Percentiles rank a stretch among this genome's conserved stretches.
Conservation (phyloP, 2,113 vertebrate species). For the Toxotes chatareus region DNA sequence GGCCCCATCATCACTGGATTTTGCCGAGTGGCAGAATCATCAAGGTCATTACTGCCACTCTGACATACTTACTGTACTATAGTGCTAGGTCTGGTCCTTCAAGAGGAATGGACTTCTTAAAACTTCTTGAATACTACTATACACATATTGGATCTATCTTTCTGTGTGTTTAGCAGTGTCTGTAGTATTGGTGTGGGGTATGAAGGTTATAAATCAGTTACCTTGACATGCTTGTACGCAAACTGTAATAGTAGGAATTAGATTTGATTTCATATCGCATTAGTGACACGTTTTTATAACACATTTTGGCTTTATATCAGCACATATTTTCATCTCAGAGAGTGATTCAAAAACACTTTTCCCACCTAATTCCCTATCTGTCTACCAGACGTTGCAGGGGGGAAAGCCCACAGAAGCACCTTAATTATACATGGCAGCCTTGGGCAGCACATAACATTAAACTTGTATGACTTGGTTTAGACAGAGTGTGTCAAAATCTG, state of each 20-base stretch:
- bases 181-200: background rate
- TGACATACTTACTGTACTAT: constrained; percentile 32
- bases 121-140: constrained; percentile 1
- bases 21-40: constrained; percentile 73
- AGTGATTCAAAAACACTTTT: constrained; percentile 43
- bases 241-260: background rate
- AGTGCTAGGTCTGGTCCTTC: constrained; percentile 15
- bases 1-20: constrained; percentile 62
- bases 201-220: background rate
- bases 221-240: background rate
- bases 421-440: constrained; percentile 83
- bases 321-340: constrained; percentile 31
- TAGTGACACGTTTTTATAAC: background rate
- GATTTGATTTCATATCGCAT: background rate
- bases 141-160: background rate
- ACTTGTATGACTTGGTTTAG: constrained; percentile 77
- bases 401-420: constrained; percentile 54
- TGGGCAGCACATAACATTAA: constrained; percentile 78
- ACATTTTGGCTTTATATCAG: constrained; percentile 1
- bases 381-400: constrained; percentile 29
- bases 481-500: constrained; percentile 68
- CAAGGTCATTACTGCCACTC: constrained; percentile 70
- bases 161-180: background rate
- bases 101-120: constrained; percentile 11
- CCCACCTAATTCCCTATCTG: constrained; percentile 54